Percentiles rank a stretch among this genome's conserved stretches.
These are phyloP conservation scores for Eristalinus sepulchralis DNA, from an alignment of 2,888 invertebrate genomes.

Conservation along the genomic window DNA sequence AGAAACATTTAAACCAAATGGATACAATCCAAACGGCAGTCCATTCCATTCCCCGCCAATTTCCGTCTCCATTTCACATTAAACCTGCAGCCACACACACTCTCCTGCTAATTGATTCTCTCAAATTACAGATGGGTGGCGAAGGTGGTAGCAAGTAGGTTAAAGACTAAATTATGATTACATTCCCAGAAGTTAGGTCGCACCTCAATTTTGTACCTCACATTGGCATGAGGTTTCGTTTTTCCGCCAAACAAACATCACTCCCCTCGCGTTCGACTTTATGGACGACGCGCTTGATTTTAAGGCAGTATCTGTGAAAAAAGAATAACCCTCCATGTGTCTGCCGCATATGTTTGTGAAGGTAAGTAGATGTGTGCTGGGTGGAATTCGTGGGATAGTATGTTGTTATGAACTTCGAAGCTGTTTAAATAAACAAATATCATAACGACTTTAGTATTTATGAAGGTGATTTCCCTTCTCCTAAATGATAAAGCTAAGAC, in stretches of 20 bases:
- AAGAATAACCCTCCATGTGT: not conserved
- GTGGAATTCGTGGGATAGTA: not conserved
- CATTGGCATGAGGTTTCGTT: not conserved
- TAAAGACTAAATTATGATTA: not conserved
- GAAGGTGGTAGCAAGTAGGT: not conserved
- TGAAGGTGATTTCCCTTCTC: not conserved
- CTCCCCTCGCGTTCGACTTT: not conserved
- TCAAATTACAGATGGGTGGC: not conserved
- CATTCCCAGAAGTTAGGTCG: not conserved
- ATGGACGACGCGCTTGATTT: not conserved
- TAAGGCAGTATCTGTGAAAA: not conserved
- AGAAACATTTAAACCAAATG: not conserved
- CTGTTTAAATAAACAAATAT: not conserved
- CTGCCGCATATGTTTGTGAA: not conserved
- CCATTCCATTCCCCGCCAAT: not conserved
- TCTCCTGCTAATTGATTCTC: not conserved
- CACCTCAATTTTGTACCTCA: not conserved
- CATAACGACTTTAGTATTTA: not conserved
- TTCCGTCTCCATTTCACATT: not conserved
- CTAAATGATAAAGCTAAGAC: not conserved
- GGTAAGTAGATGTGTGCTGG: not conserved
- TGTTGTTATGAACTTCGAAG: not conserved
- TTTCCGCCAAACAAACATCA: not conserved
- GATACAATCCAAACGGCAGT: not conserved
- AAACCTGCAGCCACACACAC: not conserved